A percentile compares a stretch with the other conserved stretches of the same genome.
Conservation (phyloP, 2,113 vertebrate genomes). For the Oplegnathus fasciatus region DNA sequence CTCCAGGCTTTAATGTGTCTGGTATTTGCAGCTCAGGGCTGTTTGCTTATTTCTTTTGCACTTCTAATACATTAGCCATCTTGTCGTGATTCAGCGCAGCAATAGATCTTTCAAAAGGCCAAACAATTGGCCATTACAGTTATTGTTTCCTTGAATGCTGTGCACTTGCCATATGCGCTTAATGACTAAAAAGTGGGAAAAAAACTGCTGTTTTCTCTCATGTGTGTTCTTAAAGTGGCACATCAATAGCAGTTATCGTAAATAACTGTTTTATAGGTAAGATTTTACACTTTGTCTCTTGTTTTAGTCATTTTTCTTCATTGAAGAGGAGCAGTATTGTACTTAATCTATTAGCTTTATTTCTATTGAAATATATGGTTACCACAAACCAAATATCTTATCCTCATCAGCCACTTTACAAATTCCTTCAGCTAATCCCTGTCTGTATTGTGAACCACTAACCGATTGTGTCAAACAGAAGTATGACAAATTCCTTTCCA, state of each 20-base stretch:
- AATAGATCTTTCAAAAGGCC: constrained; percentile 70
- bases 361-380: neutral
- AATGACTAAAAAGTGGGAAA: constrained; percentile 1
- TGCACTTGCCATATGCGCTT: neutral
- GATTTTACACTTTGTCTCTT: neutral
- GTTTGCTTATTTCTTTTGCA: constrained; percentile 79
- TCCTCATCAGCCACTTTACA: neutral
- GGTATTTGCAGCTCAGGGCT: constrained; percentile 75
- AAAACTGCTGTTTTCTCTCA: neutral
- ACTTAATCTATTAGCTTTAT: neutral
- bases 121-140: constrained; percentile 68
- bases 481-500: constrained; percentile 39
- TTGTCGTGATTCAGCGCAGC: constrained; percentile 68
- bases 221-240: constrained; percentile 1
- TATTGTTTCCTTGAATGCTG: constrained; percentile 67
- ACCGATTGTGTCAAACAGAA: constrained; percentile 42
- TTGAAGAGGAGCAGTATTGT: neutral
- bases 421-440: neutral
- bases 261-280: neutral
- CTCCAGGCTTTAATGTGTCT: constrained; percentile 84
- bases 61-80: constrained; percentile 76
- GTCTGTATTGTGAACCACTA: neutral
- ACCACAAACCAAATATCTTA: neutral
- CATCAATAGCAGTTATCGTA: neutral
- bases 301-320: neutral